Evolutionary conservation across 2,888 invertebrate species (phyloP).

Genomic region (Ophonus ardosiacus): DNA sequence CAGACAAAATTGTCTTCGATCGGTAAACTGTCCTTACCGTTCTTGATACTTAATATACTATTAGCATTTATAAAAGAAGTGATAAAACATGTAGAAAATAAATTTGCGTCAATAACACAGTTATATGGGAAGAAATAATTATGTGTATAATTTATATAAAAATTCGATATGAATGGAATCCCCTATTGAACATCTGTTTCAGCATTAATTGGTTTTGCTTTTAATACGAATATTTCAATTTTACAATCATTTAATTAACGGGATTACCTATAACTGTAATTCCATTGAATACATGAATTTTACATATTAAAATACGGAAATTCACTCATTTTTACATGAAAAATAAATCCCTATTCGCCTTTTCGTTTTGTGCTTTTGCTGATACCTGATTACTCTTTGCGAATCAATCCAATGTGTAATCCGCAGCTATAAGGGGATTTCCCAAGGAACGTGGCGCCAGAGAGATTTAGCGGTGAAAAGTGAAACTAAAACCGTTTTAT

Average conservation of each 20-base stretch:
- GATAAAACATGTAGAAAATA: too few relatives aligned
- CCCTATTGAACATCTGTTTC: not conserved
- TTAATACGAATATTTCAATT: not conserved
- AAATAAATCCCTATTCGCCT: not conserved
- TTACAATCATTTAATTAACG: not conserved
- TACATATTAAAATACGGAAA: not conserved
- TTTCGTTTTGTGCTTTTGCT: not conserved
- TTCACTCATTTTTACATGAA: slow-evolving; percentile 11
- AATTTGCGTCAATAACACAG: too few relatives aligned
- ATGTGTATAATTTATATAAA: too few relatives aligned
- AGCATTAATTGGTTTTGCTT: not conserved
- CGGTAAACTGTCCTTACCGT: too few relatives aligned
- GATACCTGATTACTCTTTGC: slow-evolving; percentile 30
- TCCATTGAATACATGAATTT: not conserved
- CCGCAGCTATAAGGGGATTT: slow-evolving; percentile 20
- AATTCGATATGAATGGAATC: too few relatives aligned
- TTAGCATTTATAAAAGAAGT: too few relatives aligned
- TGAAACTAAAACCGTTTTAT: slow-evolving; percentile 39
- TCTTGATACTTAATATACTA: too few relatives aligned
- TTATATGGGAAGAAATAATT: too few relatives aligned
- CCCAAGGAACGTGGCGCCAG: not conserved
- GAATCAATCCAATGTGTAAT: slow-evolving; percentile 23
- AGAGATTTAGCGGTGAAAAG: slow-evolving; percentile 8
- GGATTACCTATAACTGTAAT: not conserved
- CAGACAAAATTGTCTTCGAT: too few relatives aligned